These are phyloP conservation scores for Eudasyphora cyanicolor DNA, from an alignment of 2,888 invertebrate genomes.

Conservation along the genomic window DNA sequence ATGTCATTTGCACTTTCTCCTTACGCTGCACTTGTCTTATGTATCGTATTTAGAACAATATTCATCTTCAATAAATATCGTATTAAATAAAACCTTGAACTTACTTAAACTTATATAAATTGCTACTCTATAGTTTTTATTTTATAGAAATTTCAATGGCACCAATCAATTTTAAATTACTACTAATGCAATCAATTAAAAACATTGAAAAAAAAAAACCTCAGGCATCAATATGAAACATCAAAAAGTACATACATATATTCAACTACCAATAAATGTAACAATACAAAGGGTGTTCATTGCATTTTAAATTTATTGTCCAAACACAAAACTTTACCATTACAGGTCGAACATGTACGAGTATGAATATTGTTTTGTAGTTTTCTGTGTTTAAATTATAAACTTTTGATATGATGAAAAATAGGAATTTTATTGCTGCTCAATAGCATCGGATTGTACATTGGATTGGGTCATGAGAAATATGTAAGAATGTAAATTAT, in stretches of 20 bases:
- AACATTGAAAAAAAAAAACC: constrained; percentile 1
- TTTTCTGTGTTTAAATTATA: neutral
- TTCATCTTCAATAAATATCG: too few relatives aligned
- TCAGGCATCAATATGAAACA: neutral
- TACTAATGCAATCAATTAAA: constrained; percentile 27
- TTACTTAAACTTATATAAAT: too few relatives aligned
- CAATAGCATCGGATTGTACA: too few relatives aligned
- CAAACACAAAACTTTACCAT: neutral
- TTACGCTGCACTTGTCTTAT: too few relatives aligned
- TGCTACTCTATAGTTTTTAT: too few relatives aligned
- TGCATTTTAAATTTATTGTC: constrained; percentile 4
- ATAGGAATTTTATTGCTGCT: neutral
- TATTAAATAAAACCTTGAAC: too few relatives aligned
- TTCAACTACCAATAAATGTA: neutral
- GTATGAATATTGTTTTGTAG: neutral
- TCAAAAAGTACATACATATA: neutral
- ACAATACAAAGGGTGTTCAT: neutral
- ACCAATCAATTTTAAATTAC: constrained; percentile 44
- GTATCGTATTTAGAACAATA: too few relatives aligned
- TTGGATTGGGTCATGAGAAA: neutral
- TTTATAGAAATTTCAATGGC: neutral
- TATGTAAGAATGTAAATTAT: too few relatives aligned
- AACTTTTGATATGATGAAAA: neutral
- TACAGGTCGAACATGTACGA: neutral
- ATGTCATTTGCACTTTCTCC: too few relatives aligned